Base-by-base conservation (phyloP, 1,140 invertebrate species). In the Micrasema longulum region DNA sequence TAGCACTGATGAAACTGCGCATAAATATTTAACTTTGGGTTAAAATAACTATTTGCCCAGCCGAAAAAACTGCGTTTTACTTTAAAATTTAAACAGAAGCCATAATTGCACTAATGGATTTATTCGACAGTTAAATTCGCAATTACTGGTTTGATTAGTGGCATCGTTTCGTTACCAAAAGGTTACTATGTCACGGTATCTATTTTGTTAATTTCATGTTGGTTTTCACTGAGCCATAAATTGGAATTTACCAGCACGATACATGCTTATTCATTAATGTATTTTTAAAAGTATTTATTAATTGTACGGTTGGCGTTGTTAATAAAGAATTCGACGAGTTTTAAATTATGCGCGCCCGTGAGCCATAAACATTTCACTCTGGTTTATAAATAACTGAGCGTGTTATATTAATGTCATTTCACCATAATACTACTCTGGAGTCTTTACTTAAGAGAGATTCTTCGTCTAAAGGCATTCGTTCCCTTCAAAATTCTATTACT, bases 281-380 rank as follows among this genome's bases (percentile, higher is more conserved):
- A 20, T 38, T 12, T 52, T 57, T 62, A 57, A 22, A 63, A 62
- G 16, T 50, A 50, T 50, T 70, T 50, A 71, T 71, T 75, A 71
- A 75, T 71, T 66, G 73, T 55, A 50, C 47, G 18, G 55, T 38
- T 45, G 35, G 65, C 66, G 31, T 60, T 41, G 69, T 75, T 75
- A 71, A 75, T 75, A 69, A 75, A 75, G 71, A 65, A 69, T 70
- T 69, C 60, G 73, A 20, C 69, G 41, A 35, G 53, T 69, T 71
- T 73, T 64, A 75, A 75, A 57, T 75, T 75, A 69, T 71, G 55
- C 65, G 35, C 55, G 57, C 22, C 52, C 16, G 65, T 36, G 57
- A 36, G 16, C 50, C 60, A 63, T 70, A 70, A 70, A 70, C 47
- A 70, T 70, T 50, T 70, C 68, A 68, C 11, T 68, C 35, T 50